phyloP scores from a whole-genome alignment of 2,888 invertebrate genomes.

The Synanthedon vespiformis region DNA sequence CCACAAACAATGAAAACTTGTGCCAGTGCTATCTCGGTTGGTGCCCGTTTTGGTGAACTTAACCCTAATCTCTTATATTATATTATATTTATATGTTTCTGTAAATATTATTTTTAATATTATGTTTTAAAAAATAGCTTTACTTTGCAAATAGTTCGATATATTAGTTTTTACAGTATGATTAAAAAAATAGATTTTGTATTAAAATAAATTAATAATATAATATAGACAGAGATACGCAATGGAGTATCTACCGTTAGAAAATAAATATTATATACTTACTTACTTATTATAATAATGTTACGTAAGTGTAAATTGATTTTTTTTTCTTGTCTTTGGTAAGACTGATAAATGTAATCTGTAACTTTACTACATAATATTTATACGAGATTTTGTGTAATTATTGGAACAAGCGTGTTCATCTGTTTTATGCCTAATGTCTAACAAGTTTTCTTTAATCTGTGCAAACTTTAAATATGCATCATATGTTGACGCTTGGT shows the following conservation, averaged over 20 bases:
- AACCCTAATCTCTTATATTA: not conserved
- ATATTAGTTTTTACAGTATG: no score
- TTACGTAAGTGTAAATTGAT: not conserved
- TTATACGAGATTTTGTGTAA: not conserved
- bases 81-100: no score
- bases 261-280: no score
- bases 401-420: not conserved
- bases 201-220: no score
- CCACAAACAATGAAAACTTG: constrained; percentile 97
- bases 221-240: not conserved
- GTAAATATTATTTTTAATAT: no score
- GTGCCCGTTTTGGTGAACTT: constrained; percentile 82
- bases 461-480: no score
- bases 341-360: not conserved
- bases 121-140: not conserved
- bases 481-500: no score
- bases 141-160: not conserved
- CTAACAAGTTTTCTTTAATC: no score
- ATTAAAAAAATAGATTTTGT: no score
- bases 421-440: no score
- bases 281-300: no score
- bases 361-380: not conserved
- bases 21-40: constrained; percentile 99
- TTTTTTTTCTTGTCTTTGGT: not conserved
- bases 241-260: not conserved